These are phyloP conservation scores for Neotoma lepida DNA, from an alignment of 2,113 vertebrate species.

Conservation along the genomic window DNA sequence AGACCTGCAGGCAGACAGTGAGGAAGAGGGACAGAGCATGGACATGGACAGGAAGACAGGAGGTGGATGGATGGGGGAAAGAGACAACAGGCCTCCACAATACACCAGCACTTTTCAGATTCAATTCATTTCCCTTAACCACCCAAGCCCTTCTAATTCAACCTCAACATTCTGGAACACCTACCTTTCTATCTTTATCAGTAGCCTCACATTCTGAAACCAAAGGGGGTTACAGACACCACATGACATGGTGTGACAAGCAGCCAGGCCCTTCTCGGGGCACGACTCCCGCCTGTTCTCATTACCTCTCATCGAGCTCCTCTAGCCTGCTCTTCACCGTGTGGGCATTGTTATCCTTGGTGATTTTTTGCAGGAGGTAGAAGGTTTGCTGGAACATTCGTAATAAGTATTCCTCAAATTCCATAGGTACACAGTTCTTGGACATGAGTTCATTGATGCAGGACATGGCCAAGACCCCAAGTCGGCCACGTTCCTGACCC, in stretches of 20 bases:
- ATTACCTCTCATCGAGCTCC: slow-evolving; percentile 98
- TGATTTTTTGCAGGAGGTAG: slow-evolving; percentile 98
- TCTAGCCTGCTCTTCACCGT: slow-evolving; percentile 95
- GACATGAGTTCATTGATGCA: slow-evolving; percentile 99
- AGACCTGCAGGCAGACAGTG: slow-evolving; percentile 85
- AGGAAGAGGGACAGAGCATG: slow-evolving; percentile 24
- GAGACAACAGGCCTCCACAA: slow-evolving; percentile 76
- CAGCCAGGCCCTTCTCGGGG: slow-evolving; percentile 28
- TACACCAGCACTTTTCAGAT: slow-evolving; percentile 55
- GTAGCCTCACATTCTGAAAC: slow-evolving; percentile 78
- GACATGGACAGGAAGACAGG: slow-evolving; percentile 40
- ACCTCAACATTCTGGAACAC: slow-evolving; percentile 76
- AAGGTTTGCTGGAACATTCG: slow-evolving; percentile 99
- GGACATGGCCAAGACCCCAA: slow-evolving; percentile 96
- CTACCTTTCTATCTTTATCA: slow-evolving; percentile 70
- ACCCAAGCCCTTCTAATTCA: slow-evolving; percentile 69
- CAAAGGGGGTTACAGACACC: slow-evolving; percentile 79
- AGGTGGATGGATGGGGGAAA: neutral
- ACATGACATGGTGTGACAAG: neutral
- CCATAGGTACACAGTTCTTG: slow-evolving; percentile 99
- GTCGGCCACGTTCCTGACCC: slow-evolving; percentile 90
- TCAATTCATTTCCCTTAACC: slow-evolving; percentile 65
- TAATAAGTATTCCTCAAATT: slow-evolving; percentile 98
- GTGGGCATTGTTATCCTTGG: slow-evolving; percentile 94
- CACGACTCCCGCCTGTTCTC: neutral